Percentiles rank a stretch among this genome's conserved stretches.
Conservation (phyloP, 1,140 invertebrate species). For the Cotesia vestalis region DNA sequence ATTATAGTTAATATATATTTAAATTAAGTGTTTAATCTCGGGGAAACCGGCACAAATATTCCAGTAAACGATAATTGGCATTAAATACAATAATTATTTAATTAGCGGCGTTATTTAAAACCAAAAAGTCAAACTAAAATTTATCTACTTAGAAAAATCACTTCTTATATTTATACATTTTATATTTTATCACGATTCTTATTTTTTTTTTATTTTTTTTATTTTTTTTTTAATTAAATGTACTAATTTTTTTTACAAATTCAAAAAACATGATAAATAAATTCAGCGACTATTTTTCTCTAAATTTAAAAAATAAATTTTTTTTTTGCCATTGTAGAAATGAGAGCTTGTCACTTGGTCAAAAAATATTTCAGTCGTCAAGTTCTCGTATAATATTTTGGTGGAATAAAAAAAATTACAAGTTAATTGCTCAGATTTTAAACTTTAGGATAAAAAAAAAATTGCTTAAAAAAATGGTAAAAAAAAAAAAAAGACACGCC, state of each 20-base stretch:
- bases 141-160: slow-evolving; percentile 1
- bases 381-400: neutral
- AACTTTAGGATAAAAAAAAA: neutral
- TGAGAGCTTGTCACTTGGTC: slow-evolving; percentile 19
- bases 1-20: neutral
- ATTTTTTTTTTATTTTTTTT: slow-evolving; percentile 4
- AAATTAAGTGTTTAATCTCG: neutral
- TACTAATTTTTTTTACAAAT: slow-evolving; percentile 5
- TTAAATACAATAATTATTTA: slow-evolving; percentile 24
- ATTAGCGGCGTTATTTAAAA: slow-evolving; percentile 16
- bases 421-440: too few relatives aligned
- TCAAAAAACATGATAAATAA: neutral
- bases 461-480: too few relatives aligned
- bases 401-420: too few relatives aligned
- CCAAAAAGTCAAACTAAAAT: slow-evolving; percentile 16
- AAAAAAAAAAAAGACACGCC: neutral
- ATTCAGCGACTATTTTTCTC: too few relatives aligned
- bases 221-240: neutral
- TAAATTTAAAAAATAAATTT: too few relatives aligned
- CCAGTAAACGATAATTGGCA: slow-evolving; percentile 6
- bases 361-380: slow-evolving; percentile 14
- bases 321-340: neutral
- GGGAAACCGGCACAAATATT: slow-evolving; percentile 2
- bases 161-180: slow-evolving; percentile 9
- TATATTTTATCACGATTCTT: slow-evolving; percentile 6